phyloP scores from a whole-genome alignment of 1,140 invertebrate genomes.

The Pseudachorutes palmiensis region DNA sequence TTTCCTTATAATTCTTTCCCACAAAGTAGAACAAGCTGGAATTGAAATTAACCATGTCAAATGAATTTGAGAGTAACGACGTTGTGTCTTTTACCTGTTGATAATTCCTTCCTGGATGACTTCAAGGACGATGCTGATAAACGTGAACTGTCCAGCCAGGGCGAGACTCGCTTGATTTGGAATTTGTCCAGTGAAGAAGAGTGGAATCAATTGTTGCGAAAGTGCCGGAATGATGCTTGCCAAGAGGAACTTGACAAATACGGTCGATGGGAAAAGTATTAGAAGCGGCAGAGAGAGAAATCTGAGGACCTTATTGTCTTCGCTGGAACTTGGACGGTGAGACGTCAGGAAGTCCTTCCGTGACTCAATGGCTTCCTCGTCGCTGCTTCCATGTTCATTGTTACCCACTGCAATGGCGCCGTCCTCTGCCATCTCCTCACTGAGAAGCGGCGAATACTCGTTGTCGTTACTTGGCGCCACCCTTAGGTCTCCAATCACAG shows the following conservation, averaged over 20 bases:
- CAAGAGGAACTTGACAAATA: conserved; percentile 29
- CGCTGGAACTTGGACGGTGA: neutral
- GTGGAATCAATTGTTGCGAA: conserved; percentile 24
- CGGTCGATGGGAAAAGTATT: conserved; percentile 21
- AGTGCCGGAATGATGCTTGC: conserved; percentile 21
- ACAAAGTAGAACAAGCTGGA: conserved; percentile 22
- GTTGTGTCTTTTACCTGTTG: too few relatives aligned
- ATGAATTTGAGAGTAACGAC: too few relatives aligned
- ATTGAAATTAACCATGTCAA: neutral
- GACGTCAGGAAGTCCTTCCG: neutral
- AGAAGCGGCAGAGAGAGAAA: neutral
- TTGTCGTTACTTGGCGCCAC: neutral
- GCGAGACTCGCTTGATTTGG: conserved; percentile 26
- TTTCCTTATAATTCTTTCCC: conserved; percentile 23
- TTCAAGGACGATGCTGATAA: conserved; percentile 23
- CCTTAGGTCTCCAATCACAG: neutral
- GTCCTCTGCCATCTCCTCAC: too few relatives aligned
- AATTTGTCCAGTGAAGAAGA: conserved; percentile 31
- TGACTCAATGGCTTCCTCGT: neutral
- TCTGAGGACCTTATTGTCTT: neutral
- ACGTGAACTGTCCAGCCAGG: conserved; percentile 25
- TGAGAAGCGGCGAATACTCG: neutral
- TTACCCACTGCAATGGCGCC: too few relatives aligned
- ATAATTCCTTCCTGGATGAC: conserved; percentile 31
- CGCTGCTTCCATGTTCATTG: neutral